Evolutionary conservation across 2,888 invertebrate genomes (phyloP).

Genomic region (Amblyjoppa proteus): DNA sequence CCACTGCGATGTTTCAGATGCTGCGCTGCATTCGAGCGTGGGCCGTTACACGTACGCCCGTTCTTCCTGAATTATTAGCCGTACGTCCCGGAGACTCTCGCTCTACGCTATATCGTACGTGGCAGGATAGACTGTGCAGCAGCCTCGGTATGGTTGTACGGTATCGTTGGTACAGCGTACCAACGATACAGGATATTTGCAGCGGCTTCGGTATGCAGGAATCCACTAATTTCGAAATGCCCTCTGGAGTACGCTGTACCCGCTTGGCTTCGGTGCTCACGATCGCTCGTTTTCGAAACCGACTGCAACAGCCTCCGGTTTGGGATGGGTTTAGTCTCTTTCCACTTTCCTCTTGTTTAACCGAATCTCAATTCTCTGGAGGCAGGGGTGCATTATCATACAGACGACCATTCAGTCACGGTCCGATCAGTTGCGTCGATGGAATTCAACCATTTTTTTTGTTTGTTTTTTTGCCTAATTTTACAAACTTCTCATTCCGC

Average conservation of each 20-base stretch:
- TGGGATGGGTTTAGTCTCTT: conserved; percentile 22
- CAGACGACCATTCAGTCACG: background rate
- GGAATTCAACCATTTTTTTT: background rate
- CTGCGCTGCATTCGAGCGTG: conserved; percentile 54
- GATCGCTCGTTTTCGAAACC: conserved; percentile 23
- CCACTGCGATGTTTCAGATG: conserved; percentile 55
- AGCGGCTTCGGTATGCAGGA: conserved; percentile 60
- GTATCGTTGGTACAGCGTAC: conserved; percentile 19
- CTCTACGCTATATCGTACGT: background rate
- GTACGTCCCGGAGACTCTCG: conserved; percentile 49
- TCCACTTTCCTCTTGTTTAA: conserved; percentile 8
- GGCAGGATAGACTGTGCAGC: background rate
- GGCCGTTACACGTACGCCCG: conserved; percentile 59
- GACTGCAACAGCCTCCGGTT: background rate
- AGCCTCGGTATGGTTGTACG: background rate
- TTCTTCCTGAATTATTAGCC: conserved; percentile 66
- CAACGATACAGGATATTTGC: conserved; percentile 62
- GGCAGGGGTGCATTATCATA: background rate
- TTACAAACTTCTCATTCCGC: too few relatives aligned
- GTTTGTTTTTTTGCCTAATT: too few relatives aligned
- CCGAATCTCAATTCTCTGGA: background rate
- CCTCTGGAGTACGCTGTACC: conserved; percentile 50
- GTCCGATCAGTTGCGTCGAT: background rate
- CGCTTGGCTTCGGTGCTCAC: conserved; percentile 52
- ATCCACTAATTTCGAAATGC: conserved; percentile 65